These are phyloP conservation scores for Pilophorus perplexus DNA, from an alignment of 2,888 invertebrate genomes.

Conservation along the genomic window DNA sequence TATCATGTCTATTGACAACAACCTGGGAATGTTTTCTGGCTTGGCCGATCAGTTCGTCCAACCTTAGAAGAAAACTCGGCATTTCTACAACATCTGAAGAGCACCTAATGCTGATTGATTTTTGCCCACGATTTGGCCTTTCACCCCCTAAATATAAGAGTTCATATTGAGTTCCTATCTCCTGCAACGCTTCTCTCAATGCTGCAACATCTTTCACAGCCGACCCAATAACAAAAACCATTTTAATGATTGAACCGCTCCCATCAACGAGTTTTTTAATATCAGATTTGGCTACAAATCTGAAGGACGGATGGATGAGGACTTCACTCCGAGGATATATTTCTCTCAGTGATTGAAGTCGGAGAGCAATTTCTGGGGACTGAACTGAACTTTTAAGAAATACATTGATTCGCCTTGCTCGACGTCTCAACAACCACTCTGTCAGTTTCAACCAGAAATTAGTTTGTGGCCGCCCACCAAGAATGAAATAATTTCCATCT, in stretches of 20 bases:
- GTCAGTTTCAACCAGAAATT: conserved; percentile 15
- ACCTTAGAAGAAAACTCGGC: not conserved
- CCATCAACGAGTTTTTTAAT: not conserved
- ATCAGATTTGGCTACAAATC: not conserved
- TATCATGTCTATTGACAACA: not conserved
- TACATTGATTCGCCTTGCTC: not conserved
- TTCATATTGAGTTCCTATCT: conserved; percentile 9
- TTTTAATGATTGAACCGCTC: not conserved
- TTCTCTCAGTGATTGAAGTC: not conserved
- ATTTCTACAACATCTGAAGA: not conserved
- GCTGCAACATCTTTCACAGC: conserved; percentile 11
- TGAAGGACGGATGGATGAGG: not conserved
- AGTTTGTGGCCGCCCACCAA: not conserved
- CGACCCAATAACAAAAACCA: not conserved
- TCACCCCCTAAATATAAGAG: conserved; percentile 26
- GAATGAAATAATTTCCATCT: not conserved
- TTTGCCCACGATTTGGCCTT: conserved; percentile 5
- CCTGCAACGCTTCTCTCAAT: conserved; percentile 6
- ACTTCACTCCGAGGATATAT: not conserved
- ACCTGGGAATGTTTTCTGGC: not conserved
- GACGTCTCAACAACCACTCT: conserved; percentile 14
- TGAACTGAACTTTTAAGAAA: conserved; percentile 6
- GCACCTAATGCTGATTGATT: conserved; percentile 3
- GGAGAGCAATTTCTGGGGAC: not conserved
- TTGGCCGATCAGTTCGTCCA: not conserved